A percentile compares a stretch with the other conserved stretches of the same genome.
Evolutionary conservation across 1,140 invertebrate genomes (phyloP).

Genomic region (Chymomyza costata): DNA sequence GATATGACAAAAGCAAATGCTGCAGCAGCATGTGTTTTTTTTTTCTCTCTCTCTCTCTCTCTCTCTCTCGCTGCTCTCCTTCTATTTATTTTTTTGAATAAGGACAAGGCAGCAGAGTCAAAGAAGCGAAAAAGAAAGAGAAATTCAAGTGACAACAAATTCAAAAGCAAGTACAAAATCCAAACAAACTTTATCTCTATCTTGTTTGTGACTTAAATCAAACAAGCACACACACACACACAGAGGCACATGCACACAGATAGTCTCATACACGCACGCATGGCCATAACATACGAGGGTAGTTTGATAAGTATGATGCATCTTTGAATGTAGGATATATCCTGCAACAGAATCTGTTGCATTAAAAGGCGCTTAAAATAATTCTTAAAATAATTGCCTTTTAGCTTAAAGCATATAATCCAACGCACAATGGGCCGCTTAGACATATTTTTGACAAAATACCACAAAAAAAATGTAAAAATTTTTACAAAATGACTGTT

Average conservation of each 20-base stretch:
- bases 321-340: too few species aligned
- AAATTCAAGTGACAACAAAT: slow-evolving; percentile 39
- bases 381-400: too few species aligned
- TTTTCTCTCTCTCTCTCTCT: not conserved
- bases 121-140: too few species aligned
- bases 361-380: too few species aligned
- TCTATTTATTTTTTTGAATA: slow-evolving; percentile 1
- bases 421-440: too few species aligned
- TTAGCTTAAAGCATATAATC: too few species aligned
- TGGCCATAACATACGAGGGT: too few species aligned
- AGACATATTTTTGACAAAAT: too few species aligned
- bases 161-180: slow-evolving; percentile 36
- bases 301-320: too few species aligned
- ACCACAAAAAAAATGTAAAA: too few species aligned
- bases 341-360: too few species aligned
- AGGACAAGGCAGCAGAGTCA: slow-evolving; percentile 3
- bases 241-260: slow-evolving; percentile 18
- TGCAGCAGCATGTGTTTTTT: slow-evolving; percentile 10
- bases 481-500: too few species aligned
- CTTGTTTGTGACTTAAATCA: slow-evolving; percentile 66
- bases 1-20: slow-evolving; percentile 39
- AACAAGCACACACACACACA: slow-evolving; percentile 32
- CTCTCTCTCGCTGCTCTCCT: not conserved
- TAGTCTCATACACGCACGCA: slow-evolving; percentile 6
- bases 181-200: slow-evolving; percentile 70